Evolutionary conservation across 1,140 invertebrate genomes (phyloP), one percentile per base, ranked within the genome.

Genomic region (Lepidotrigona ventralis): DNA sequence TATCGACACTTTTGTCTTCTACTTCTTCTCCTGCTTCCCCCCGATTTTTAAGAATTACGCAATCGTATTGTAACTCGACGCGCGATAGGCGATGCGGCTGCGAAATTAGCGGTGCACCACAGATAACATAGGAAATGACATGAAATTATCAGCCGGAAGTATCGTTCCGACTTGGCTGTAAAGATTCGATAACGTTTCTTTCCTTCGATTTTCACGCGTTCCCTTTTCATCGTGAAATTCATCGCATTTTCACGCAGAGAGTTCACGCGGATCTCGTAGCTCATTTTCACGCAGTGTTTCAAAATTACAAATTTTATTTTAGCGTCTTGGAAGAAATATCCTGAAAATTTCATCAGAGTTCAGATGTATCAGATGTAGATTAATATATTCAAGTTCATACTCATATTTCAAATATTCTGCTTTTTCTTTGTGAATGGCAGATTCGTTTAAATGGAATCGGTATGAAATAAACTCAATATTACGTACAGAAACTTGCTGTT

Each of bases 81-180:
- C 39, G 39, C 8, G 39, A 46, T 53, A 60, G 46, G 19, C 56
- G 23, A 39, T 8, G n/a, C 11, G 11, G 69, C n/a, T 69, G 64
- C 69, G 33, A 66, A 73, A 82, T 77, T 73, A 74, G 19, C 73
- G 75, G 79, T 71, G 33, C 23, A 29, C 81, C 63, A 80, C 63
- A 80, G 86, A 86, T 86, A 86, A 74, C 53, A 12, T 86, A 81
- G 81, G 81, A 88, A 88, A 29, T 54, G 85, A 84, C 78, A 78
- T 21, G 75, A 58, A 84, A 73, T 86, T 86, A 88, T 88, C 85
- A 78, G 19, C 81, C 83, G 81, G 86, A 86, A 88, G 70, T 84
- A 88, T 88, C 85, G 58, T 77, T 64, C 66, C 73, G 72, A 33
- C 68, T 76, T 51, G 60, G 46, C 84, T 60, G 78, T 21, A 12